Evolutionary conservation across 2,888 invertebrate genomes (phyloP).

Genomic region (Drosophila rubida): DNA sequence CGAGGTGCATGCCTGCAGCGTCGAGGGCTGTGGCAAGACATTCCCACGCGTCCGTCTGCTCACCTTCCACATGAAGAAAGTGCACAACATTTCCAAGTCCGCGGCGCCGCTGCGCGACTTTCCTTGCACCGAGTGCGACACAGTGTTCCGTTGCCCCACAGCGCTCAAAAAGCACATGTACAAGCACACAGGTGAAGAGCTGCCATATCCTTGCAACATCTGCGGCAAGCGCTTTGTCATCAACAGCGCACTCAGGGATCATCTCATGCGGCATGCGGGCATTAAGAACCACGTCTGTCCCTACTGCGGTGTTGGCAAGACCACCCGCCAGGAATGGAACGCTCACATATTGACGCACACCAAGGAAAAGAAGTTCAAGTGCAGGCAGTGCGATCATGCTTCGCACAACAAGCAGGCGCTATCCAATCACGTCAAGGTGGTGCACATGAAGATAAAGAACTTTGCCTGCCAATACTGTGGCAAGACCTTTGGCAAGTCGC

Average conservation of each 20-base stretch:
- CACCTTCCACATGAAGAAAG: conserved; percentile 80
- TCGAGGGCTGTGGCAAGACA: conserved; percentile 79
- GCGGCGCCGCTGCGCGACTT: conserved; percentile 76
- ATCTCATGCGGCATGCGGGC: conserved; percentile 83
- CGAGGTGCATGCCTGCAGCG: conserved; percentile 76
- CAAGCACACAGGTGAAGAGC: conserved; percentile 82
- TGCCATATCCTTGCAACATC: conserved; percentile 83
- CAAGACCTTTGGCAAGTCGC: conserved; percentile 81
- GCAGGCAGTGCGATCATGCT: conserved; percentile 81
- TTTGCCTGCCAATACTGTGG: conserved; percentile 83
- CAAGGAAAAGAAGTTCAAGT: conserved; percentile 83
- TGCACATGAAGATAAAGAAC: conserved; percentile 82
- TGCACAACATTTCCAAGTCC: conserved; percentile 77
- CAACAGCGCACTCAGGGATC: conserved; percentile 83
- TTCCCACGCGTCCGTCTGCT: conserved; percentile 81
- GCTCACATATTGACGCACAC: conserved; percentile 83
- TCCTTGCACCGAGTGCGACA: conserved; percentile 83
- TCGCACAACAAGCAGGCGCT: conserved; percentile 82
- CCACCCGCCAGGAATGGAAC: conserved; percentile 83
- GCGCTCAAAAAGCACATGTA: conserved; percentile 83
- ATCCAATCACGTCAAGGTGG: conserved; percentile 81
- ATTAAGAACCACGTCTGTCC: conserved; percentile 84
- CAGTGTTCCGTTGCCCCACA: conserved; percentile 83
- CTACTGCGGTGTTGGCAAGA: conserved; percentile 83
- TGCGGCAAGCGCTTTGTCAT: conserved; percentile 83